These are phyloP conservation scores for Chalcosyrphus nemorum DNA, from an alignment of 2,888 invertebrate species.

Conservation along the genomic window DNA sequence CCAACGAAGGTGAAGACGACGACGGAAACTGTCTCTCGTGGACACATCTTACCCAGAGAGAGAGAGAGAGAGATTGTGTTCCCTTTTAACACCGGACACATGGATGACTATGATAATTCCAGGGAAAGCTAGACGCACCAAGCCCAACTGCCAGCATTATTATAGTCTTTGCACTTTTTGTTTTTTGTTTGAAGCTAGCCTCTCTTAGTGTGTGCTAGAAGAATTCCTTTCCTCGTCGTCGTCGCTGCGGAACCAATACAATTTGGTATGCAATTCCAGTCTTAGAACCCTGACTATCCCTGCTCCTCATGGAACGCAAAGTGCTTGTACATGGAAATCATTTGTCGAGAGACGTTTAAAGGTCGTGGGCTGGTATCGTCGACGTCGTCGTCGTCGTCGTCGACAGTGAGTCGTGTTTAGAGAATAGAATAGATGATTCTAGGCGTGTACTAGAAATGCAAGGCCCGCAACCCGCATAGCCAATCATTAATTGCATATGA, in stretches of 20 bases:
- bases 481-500: slow-evolving; percentile 73
- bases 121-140: slow-evolving; percentile 40
- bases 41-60: slow-evolving; percentile 22
- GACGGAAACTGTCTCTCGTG: slow-evolving; percentile 57
- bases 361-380: slow-evolving; percentile 60
- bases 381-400: slow-evolving; percentile 7
- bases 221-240: slow-evolving; percentile 20
- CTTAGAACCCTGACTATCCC: slow-evolving; percentile 45
- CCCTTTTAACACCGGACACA: slow-evolving; percentile 26
- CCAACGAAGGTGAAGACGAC: slow-evolving; percentile 41
- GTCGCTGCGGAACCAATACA: slow-evolving; percentile 26
- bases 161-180: slow-evolving; percentile 28
- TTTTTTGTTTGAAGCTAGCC: no score
- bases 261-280: slow-evolving; percentile 63
- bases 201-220: neutral
- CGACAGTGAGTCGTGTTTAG: slow-evolving; percentile 27
- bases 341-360: slow-evolving; percentile 58
- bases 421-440: slow-evolving; percentile 59
- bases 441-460: slow-evolving; percentile 55
- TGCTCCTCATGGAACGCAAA: slow-evolving; percentile 32
- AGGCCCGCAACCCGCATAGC: slow-evolving; percentile 47
- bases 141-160: slow-evolving; percentile 36
- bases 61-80: no score
- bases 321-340: slow-evolving; percentile 67
- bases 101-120: slow-evolving; percentile 46